Percentiles rank a stretch among this genome's conserved stretches.
Conservation (phyloP, 2,113 vertebrate species). For the Ammodytes marinus region DNA sequence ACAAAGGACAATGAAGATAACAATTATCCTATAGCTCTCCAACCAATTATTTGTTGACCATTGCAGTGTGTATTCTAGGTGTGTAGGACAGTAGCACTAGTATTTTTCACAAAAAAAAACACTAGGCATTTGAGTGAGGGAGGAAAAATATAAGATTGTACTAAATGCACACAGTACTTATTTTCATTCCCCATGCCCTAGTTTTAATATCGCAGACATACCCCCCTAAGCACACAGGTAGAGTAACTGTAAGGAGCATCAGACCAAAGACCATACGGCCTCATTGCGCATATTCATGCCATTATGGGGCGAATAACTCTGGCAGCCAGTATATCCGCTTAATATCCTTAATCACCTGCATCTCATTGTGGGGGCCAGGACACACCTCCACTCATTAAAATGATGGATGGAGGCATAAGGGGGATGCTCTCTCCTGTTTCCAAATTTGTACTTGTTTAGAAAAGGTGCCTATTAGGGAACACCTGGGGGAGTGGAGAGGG, state of each 20-base stretch:
- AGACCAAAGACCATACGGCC: slow-evolving; percentile 29
- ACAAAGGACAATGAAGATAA: background rate
- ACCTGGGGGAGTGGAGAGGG: slow-evolving; percentile 76
- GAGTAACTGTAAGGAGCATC: slow-evolving; percentile 43
- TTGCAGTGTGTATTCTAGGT: background rate
- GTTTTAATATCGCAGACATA: background rate
- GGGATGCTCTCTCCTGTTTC: slow-evolving; percentile 68
- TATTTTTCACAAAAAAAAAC: background rate
- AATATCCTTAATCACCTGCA: slow-evolving; percentile 89
- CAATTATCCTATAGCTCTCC: background rate
- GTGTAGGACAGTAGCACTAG: background rate
- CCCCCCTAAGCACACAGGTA: slow-evolving; percentile 55
- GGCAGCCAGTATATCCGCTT: slow-evolving; percentile 80
- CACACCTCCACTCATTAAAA: slow-evolving; percentile 89
- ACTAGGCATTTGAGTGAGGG: background rate
- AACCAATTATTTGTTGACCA: background rate
- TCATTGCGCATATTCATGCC: slow-evolving; percentile 67
- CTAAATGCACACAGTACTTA: background rate
- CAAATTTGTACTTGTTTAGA: slow-evolving; percentile 85
- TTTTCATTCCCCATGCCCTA: background rate
- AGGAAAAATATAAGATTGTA: slow-evolving; percentile 5
- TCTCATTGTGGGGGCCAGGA: slow-evolving; percentile 85
- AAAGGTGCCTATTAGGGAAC: slow-evolving; percentile 82
- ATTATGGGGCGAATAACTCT: slow-evolving; percentile 71
- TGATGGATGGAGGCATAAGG: slow-evolving; percentile 89